Evolutionary conservation across 2,113 vertebrate species (phyloP).

Genomic region (Motacilla tschutschensis): DNA sequence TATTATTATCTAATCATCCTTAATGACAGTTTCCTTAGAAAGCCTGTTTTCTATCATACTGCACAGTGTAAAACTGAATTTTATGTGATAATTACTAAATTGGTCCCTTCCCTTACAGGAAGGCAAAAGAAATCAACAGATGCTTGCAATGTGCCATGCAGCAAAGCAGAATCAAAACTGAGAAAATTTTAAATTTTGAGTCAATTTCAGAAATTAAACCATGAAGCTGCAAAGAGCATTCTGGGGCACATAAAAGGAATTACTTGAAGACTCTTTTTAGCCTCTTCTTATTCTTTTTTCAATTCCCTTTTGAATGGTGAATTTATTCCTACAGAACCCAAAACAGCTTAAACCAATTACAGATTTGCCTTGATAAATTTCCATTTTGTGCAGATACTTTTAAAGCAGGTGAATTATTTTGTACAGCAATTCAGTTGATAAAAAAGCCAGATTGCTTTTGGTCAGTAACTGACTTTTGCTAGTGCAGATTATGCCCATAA

Average conservation of each 20-base stretch:
- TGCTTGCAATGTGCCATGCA: not conserved
- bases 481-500: not conserved
- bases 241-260: not conserved
- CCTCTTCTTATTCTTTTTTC: not conserved
- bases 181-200: not conserved
- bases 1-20: conserved; percentile 5
- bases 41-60: conserved; percentile 4
- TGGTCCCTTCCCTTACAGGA: not conserved
- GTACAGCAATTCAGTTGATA: not conserved
- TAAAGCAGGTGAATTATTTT: not conserved
- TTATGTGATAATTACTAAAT: conserved; percentile 23
- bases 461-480: not conserved
- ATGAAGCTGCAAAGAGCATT: not conserved
- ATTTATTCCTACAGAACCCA: not conserved
- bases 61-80: not conserved
- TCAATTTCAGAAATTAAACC: not conserved
- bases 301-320: not conserved
- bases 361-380: not conserved
- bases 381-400: not conserved
- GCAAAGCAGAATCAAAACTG: not conserved
- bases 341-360: not conserved
- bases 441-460: not conserved
- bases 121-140: conserved; percentile 14
- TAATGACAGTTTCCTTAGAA: conserved; percentile 4
- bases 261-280: not conserved